phyloP scores from a whole-genome alignment of 2,888 invertebrate species.

The Platerodrilus igneus region DNA sequence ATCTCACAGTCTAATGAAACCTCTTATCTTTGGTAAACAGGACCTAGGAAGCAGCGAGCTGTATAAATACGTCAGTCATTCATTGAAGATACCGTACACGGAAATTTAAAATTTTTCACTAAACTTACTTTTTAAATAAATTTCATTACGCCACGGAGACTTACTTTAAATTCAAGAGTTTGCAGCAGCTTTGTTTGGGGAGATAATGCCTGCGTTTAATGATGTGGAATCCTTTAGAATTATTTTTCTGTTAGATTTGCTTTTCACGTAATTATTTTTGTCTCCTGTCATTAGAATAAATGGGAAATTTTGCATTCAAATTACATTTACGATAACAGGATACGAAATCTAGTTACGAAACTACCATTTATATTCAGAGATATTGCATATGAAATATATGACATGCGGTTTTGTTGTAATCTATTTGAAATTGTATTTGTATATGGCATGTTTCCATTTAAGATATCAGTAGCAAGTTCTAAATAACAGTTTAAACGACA shows the following conservation, averaged over 20 bases:
- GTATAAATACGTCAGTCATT: conserved; percentile 26
- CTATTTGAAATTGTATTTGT: too few species aligned
- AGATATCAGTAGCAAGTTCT: too few species aligned
- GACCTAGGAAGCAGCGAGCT: conserved; percentile 19
- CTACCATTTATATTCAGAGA: too few species aligned
- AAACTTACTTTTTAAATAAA: conserved; percentile 11
- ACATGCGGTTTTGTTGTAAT: too few species aligned
- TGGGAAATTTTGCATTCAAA: too few species aligned
- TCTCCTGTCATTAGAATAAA: too few species aligned
- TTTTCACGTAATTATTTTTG: conserved; percentile 6
- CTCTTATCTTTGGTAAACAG: conserved; percentile 26
- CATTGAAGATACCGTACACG: conserved; percentile 20
- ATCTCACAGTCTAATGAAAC: conserved; percentile 23
- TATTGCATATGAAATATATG: too few species aligned
- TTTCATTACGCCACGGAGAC: conserved; percentile 10
- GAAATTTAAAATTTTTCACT: conserved; percentile 16
- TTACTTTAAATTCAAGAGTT: conserved; percentile 11
- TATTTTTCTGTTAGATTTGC: conserved; percentile 9
- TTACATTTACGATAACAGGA: too few species aligned
- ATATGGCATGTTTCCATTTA: too few species aligned
- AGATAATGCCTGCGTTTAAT: conserved; percentile 16
- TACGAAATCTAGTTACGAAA: too few species aligned
- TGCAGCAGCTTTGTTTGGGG: conserved; percentile 13
- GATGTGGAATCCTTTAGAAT: conserved; percentile 16
- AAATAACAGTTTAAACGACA: too few species aligned